Base-by-base conservation (phyloP, 2,888 invertebrate species). In the Pammene aurita region DNA sequence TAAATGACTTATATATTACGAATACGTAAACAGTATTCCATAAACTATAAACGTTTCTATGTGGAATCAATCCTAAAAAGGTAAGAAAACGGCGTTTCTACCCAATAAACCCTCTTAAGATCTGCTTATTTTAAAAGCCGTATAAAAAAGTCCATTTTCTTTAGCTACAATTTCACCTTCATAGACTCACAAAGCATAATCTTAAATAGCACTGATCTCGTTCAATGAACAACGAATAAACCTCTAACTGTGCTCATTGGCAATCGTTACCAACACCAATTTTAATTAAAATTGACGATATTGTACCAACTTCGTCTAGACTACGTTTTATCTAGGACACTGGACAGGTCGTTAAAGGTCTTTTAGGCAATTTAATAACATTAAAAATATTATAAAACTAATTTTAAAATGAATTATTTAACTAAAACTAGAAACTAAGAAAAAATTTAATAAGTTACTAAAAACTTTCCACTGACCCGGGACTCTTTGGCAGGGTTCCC, bases 201-300 rank as follows among this genome's bases (percentile, higher is more conserved):
- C 9, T 41, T 38, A 48, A 61, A 38, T 7, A 9, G 13, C 7
- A n/a, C n/a, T 46, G 18, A 44, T 44, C n/a, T 13, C 10, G 35
- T 38, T 50, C 41, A 50, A 13, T 61, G 60, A 60, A 60, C 60
- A 60, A 14, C 14, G 61, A 61, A 26, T 42, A 16, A 58, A 61
- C 38, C 48, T 61, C 13, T 62, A 16, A 62, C 35, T 16, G 18
- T n/a, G 42, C 14, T 26, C 26, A 44, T 44, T 44, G 44, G 13
- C 26, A 48, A 48, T 13, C 16, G 46, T 48, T 46, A 7, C 38
- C 38, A 13, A 61, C 50, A 18, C n/a, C 11, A 26, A 16, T 50
- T 46, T 61, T 14, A 66, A 65, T 64, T 65, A 65, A 56, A 56
- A 41, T 44, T 14, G 56, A 41, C 16, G 7, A 11, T 50, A 50